These are phyloP conservation scores for Proteles cristata DNA, from an alignment of 2,113 vertebrate genomes.

Conservation along the genomic window DNA sequence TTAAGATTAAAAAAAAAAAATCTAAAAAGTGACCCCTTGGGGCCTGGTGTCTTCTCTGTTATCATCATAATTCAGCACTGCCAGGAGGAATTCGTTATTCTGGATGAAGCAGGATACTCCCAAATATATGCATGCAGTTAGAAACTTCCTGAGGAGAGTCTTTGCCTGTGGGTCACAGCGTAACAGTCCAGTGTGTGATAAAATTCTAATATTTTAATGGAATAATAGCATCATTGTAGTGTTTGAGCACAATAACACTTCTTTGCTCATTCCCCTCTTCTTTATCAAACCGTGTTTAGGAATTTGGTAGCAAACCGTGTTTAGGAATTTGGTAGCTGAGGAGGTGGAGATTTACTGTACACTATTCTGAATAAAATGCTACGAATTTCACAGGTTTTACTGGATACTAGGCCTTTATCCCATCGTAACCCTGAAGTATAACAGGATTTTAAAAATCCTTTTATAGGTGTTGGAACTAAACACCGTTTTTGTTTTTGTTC, in stretches of 20 bases:
- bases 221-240: not conserved
- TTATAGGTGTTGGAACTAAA: not conserved
- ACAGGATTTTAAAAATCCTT: not conserved
- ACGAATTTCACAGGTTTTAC: not conserved
- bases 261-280: not conserved
- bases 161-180: not conserved
- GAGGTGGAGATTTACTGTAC: not conserved
- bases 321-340: not conserved
- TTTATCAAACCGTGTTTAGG: not conserved
- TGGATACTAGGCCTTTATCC: not conserved
- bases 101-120: not conserved
- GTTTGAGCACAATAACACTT: not conserved
- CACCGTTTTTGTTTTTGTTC: not conserved
- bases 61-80: not conserved
- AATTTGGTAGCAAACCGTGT: not conserved
- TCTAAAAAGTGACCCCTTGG: not conserved
- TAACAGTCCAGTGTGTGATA: not conserved
- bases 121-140: not conserved
- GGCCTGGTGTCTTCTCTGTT: not conserved
- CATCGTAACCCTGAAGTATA: not conserved
- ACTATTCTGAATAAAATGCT: not conserved
- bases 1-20: not conserved
- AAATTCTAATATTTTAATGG: not conserved
- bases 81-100: not conserved
- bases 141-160: not conserved